These are phyloP conservation scores for Pelobates fuscus DNA, from an alignment of 2,113 vertebrate species.

Conservation along the genomic window DNA sequence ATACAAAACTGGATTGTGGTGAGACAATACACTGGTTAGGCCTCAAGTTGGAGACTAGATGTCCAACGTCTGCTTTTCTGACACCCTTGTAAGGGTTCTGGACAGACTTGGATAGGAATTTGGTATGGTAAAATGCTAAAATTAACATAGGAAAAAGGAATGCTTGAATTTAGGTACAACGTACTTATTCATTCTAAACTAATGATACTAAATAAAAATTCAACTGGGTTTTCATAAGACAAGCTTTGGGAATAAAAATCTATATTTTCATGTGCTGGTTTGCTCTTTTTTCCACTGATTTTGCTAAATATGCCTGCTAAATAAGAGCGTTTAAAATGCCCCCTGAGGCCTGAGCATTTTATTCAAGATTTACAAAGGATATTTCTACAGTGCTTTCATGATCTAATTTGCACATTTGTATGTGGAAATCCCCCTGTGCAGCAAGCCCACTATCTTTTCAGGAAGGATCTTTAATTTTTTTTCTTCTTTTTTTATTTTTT, in stretches of 20 bases:
- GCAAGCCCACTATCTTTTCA: slow-evolving; percentile 16
- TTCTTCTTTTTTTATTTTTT: background rate
- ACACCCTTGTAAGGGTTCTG: background rate
- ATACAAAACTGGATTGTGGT: too few species aligned
- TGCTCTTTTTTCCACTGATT: slow-evolving; percentile 27
- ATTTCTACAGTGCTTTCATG: background rate
- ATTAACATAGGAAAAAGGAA: too few species aligned
- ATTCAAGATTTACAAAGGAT: slow-evolving; percentile 36
- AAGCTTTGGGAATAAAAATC: slow-evolving; percentile 42
- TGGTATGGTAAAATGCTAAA: too few species aligned
- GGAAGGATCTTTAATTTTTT: background rate
- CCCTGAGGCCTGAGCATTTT: background rate
- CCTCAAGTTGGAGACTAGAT: too few species aligned
- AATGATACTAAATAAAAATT: slow-evolving; percentile 39
- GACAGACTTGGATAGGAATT: background rate
- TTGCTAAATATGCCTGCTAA: slow-evolving; percentile 40
- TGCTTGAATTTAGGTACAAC: background rate
- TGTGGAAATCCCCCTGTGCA: slow-evolving; percentile 22
- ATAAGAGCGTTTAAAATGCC: slow-evolving; percentile 37
- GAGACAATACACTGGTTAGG: too few species aligned
- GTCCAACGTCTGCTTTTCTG: background rate
- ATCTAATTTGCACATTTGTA: slow-evolving; percentile 42
- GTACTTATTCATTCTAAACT: slow-evolving; percentile 24
- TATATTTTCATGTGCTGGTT: slow-evolving; percentile 17
- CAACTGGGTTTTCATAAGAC: slow-evolving; percentile 29